Evolutionary conservation across 1,140 invertebrate species (phyloP).

Genomic region (Zophobas morio): DNA sequence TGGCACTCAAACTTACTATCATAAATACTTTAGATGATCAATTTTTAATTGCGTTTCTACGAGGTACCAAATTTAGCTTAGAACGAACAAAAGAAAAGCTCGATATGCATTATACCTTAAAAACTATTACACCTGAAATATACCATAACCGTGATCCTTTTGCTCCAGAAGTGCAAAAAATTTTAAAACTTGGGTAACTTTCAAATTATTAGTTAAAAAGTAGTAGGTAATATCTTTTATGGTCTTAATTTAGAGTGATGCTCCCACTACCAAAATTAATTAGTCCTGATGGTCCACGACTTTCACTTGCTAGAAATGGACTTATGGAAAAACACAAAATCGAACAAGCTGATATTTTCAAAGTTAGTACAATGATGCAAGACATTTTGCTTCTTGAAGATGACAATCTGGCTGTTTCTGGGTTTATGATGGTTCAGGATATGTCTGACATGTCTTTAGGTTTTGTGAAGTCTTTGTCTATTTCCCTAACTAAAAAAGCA

Average conservation of each 20-base stretch:
- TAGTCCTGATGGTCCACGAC: constrained; percentile 68
- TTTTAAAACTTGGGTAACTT: constrained; percentile 62
- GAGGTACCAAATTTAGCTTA: constrained; percentile 79
- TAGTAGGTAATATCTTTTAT: constrained; percentile 13
- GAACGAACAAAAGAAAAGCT: constrained; percentile 77
- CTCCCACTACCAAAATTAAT: constrained; percentile 46
- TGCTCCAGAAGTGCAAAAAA: constrained; percentile 62
- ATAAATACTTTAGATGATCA: constrained; percentile 70
- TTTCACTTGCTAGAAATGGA: constrained; percentile 69
- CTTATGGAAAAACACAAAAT: constrained; percentile 68
- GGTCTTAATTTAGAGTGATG: background rate
- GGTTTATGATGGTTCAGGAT: background rate
- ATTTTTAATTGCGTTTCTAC: constrained; percentile 74
- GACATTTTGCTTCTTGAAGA: constrained; percentile 69
- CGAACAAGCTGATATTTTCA: constrained; percentile 61
- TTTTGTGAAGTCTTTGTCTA: background rate
- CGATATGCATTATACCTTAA: constrained; percentile 75
- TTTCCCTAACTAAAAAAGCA: background rate
- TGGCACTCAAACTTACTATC: no score
- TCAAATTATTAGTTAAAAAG: background rate
- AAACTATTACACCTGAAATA: constrained; percentile 72
- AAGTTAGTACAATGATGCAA: constrained; percentile 68
- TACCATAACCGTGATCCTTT: constrained; percentile 67
- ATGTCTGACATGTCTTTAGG: background rate
- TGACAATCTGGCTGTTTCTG: constrained; percentile 63